Evolutionary conservation across 1,140 invertebrate species (phyloP).

Genomic region (Pristionchus pacificus): DNA sequence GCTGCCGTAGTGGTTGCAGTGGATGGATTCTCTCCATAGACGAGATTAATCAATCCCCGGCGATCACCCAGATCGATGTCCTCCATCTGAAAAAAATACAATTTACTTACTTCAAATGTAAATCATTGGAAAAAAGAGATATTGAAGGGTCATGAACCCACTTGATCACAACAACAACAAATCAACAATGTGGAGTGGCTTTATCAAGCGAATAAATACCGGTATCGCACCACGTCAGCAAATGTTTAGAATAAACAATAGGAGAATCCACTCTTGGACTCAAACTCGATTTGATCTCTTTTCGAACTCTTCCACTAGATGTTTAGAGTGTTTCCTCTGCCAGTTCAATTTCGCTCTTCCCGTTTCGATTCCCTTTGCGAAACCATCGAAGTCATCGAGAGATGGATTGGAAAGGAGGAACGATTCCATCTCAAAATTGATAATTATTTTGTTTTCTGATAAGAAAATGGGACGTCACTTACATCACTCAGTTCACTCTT

Average conservation of each 20-base stretch:
- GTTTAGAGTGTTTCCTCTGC: background rate
- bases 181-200: no score
- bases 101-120: background rate
- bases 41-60: background rate
- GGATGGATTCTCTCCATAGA: background rate
- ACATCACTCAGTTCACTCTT: no score
- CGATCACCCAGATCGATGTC: background rate
- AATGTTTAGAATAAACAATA: no score
- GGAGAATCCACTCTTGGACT: background rate
- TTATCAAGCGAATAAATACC: background rate
- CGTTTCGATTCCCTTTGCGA: no score
- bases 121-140: background rate
- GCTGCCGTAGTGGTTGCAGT: no score
- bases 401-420: no score
- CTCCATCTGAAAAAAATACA: background rate
- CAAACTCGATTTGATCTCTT: background rate
- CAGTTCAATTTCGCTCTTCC: no score
- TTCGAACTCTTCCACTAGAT: background rate
- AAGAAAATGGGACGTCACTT: no score
- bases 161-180: no score
- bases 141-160: background rate
- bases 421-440: no score
- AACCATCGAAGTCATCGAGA: no score
- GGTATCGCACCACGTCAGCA: background rate
- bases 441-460: no score